phyloP scores from a whole-genome alignment of 2,113 vertebrate species.

The Daphoenositta chrysoptera region DNA sequence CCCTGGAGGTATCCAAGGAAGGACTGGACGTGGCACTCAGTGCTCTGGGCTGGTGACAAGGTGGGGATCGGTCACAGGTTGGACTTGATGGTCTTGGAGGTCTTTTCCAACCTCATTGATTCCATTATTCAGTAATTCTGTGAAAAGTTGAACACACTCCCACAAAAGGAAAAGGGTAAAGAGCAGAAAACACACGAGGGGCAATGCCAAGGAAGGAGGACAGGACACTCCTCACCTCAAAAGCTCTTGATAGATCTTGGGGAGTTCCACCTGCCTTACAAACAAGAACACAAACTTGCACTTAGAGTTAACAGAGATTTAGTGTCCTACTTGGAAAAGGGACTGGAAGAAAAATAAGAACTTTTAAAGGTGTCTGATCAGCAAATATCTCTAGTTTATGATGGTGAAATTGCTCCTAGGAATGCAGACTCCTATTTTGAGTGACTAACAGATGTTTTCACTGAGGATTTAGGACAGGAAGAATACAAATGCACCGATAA shows the following conservation, averaged over 20 bases:
- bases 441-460: constrained; percentile 24
- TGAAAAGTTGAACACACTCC: neutral
- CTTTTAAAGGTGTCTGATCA: neutral
- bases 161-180: neutral
- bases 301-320: neutral
- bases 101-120: neutral
- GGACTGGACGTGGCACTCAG: accelerated
- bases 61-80: accelerated
- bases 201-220: neutral
- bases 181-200: neutral
- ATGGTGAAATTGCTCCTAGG: neutral
- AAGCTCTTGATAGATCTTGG: accelerated
- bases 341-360: neutral
- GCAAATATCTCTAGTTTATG: neutral
- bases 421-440: neutral
- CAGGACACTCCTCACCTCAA: neutral
- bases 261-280: neutral
- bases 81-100: accelerated
- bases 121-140: neutral
- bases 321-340: neutral
- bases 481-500: constrained; percentile 29
- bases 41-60: neutral
- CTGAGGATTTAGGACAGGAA: constrained; percentile 24
- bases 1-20: neutral
- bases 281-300: neutral